Evolutionary conservation across 1,140 invertebrate genomes (phyloP), one percentile per base, ranked within the genome.

Genomic region (Caenorhabditis latens): DNA sequence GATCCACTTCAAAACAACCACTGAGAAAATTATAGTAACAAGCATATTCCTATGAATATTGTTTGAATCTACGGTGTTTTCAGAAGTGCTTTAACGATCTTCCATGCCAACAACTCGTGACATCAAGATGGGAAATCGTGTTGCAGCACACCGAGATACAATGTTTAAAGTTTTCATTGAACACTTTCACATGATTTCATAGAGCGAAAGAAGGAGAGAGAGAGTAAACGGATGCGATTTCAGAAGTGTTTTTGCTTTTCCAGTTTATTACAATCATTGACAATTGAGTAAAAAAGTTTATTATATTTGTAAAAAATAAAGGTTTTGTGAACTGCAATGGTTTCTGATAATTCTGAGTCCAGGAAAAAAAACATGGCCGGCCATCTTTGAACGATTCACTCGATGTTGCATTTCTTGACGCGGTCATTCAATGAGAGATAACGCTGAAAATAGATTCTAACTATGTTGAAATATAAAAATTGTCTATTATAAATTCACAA

Each of bases 61-160:
- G 43, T 32, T 0, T 3, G 40, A 65, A 32, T 32, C 21, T 9
- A 4, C 4, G 3, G 0, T 32, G 7, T 16, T 67, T 67, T 67
- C 65, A 67, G 65, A 67, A 43, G 21, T 67, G 65, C 21, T 67
- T 67, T 19, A 9, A 67, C 14, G 42, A 67, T 43, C 65, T 67
- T 43, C 65, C 65, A 4, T 67, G 65, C n/a, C 65, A 4, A 6
- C 65, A 42, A 43, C 40, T 67, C 65, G 3, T 6, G 40, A 46
- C 19, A n/a, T 67, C 14, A 67, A 67, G 7, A 67, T 67, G 42
- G 42, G 65, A 67, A 67, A 67, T 67, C 65, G 65, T 16, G 16
- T 67, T 19, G 65, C 40, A 7, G 65, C 65, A 9, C 43, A 67
- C 43, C 65, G 65, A 43, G 65, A 67, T 19, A 67, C 65, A 9